These are phyloP conservation scores for Brachionus calyciflorus DNA, from an alignment of 1,140 invertebrate species.

Conservation along the genomic window DNA sequence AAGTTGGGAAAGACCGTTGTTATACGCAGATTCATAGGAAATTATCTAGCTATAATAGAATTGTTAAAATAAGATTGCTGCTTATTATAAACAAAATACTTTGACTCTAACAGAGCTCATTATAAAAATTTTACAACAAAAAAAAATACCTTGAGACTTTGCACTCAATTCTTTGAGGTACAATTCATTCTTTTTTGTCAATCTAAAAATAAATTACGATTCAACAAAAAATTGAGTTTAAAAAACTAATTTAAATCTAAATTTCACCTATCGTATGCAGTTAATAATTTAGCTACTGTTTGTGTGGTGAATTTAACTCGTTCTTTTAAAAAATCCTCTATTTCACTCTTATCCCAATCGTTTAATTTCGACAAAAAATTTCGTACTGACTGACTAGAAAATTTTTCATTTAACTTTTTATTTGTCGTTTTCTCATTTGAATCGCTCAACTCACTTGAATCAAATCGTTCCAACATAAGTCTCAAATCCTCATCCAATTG, in stretches of 20 bases:
- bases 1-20: too few relatives aligned
- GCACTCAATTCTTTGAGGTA: background rate
- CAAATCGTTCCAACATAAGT: constrained; percentile 87
- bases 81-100: background rate
- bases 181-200: constrained; percentile 2
- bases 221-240: background rate
- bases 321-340: constrained; percentile 37
- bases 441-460: constrained; percentile 76
- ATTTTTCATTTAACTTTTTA: background rate
- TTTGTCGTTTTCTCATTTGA: background rate
- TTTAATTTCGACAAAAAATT: constrained; percentile 36
- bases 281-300: constrained; percentile 25
- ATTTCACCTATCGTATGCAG: constrained; percentile 1
- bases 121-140: background rate
- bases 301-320: constrained; percentile 44
- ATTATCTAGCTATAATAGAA: too few relatives aligned
- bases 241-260: background rate
- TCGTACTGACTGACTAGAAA: background rate
- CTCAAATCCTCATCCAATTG: constrained; percentile 83
- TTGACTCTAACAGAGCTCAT: background rate
- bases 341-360: constrained; percentile 20
- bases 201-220: background rate
- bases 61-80: too few relatives aligned
- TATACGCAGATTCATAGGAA: too few relatives aligned
- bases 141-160: constrained; percentile 6